Evolutionary conservation across 2,888 invertebrate genomes (phyloP).

Genomic region (Brenthis ino): DNA sequence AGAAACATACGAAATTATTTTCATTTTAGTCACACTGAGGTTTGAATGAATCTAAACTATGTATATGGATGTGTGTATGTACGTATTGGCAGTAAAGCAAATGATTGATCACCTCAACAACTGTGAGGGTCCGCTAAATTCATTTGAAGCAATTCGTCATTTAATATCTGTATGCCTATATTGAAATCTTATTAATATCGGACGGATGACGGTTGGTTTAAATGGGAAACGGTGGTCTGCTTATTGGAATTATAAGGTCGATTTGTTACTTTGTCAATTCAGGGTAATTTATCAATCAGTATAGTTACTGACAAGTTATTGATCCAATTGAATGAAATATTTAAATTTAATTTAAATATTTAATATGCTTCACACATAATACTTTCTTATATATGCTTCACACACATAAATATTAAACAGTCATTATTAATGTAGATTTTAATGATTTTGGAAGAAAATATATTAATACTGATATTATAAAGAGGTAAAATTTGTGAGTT

Average conservation of each 20-base stretch:
- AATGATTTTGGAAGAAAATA: too few relatives aligned
- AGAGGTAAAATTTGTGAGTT: too few relatives aligned
- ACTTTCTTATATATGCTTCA: too few relatives aligned
- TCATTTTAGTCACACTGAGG: constrained; percentile 6
- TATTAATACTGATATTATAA: too few relatives aligned
- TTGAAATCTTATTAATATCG: constrained; percentile 54
- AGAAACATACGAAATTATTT: neutral
- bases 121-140: constrained; percentile 55
- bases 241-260: constrained; percentile 36
- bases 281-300: constrained; percentile 13
- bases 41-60: constrained; percentile 12
- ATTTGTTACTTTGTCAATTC: constrained; percentile 29
- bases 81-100: constrained; percentile 30
- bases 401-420: too few relatives aligned
- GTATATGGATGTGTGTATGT: constrained; percentile 14
- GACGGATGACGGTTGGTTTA: constrained; percentile 29
- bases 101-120: constrained; percentile 59
- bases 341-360: too few relatives aligned
- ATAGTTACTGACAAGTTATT: neutral
- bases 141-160: constrained; percentile 67
- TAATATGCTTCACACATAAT: too few relatives aligned
- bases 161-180: constrained; percentile 49
- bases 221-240: constrained; percentile 31
- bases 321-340: too few relatives aligned
- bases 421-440: too few relatives aligned